These are phyloP conservation scores for Drosophila erecta DNA, from an alignment of 1,140 invertebrate species.

Conservation along the genomic window DNA sequence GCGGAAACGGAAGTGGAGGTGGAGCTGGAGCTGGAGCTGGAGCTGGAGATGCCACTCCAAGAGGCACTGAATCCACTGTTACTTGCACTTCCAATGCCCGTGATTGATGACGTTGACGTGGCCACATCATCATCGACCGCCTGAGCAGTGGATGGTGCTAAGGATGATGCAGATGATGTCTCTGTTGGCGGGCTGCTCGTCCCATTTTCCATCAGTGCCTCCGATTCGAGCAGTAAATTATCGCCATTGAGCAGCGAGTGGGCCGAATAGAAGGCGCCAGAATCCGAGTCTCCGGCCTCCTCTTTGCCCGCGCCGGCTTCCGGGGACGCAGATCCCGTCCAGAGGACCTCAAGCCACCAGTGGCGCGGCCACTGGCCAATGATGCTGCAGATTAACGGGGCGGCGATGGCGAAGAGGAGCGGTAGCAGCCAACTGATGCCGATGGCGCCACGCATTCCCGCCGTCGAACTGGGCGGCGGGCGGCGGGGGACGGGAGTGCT, in stretches of 20 bases:
- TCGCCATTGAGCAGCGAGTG: constrained; percentile 71
- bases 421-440: constrained; percentile 84
- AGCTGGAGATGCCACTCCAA: constrained; percentile 4
- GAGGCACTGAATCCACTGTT: constrained; percentile 13
- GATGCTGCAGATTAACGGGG: constrained; percentile 83
- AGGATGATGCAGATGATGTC: constrained; percentile 4
- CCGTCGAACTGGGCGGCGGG: constrained; percentile 2
- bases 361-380: constrained; percentile 82
- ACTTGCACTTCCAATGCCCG: constrained; percentile 21
- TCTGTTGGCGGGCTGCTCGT: constrained; percentile 33
- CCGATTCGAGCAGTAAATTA: constrained; percentile 73
- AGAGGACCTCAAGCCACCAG: constrained; percentile 81
- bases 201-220: constrained; percentile 63
- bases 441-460: constrained; percentile 79
- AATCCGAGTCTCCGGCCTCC: background rate
- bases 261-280: constrained; percentile 58
- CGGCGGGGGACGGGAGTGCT: constrained; percentile 9
- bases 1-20: constrained; percentile 23
- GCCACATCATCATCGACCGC: constrained; percentile 32
- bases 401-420: constrained; percentile 77
- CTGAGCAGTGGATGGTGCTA: constrained; percentile 1
- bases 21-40: background rate
- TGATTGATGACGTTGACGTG: constrained; percentile 71
- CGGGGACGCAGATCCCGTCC: constrained; percentile 6
- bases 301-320: constrained; percentile 23